Evolutionary conservation across 2,797 vertebrate species (phyloP).

Genomic region (Eulemur albifrons): DNA sequence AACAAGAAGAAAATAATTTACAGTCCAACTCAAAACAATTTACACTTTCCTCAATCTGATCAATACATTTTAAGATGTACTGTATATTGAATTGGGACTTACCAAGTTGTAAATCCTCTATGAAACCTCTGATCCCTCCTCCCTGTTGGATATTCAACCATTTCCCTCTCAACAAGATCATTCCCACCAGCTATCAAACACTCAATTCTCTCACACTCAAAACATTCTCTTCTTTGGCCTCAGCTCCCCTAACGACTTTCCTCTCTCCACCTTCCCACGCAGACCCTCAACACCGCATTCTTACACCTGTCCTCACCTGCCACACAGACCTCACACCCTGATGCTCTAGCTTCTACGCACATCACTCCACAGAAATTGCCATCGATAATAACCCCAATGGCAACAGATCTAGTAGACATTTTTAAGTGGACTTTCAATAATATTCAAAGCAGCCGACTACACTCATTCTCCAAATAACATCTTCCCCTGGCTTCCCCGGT

Average conservation of each 20-base stretch:
- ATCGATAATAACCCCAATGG: background rate
- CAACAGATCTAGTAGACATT: background rate
- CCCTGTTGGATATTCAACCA: background rate
- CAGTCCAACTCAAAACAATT: background rate
- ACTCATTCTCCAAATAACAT: background rate
- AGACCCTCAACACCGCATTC: background rate
- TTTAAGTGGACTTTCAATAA: background rate
- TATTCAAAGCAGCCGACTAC: background rate
- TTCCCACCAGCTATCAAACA: background rate
- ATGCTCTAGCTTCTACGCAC: background rate
- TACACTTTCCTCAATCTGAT: constrained; percentile 37
- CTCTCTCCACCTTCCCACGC: background rate
- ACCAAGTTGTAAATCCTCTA: background rate
- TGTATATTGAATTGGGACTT: background rate
- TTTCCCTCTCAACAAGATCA: background rate
- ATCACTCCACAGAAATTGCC: background rate
- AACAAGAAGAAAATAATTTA: constrained; percentile 19
- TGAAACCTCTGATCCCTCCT: background rate
- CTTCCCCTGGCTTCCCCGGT: background rate
- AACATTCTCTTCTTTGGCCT: background rate
- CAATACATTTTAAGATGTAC: background rate
- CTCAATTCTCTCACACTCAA: too few species aligned
- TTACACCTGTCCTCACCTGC: background rate
- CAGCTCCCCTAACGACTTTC: background rate
- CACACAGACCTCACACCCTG: background rate